These are phyloP conservation scores for Brachionus sp. DNA, from an alignment of 1,140 invertebrate genomes.

Conservation along the genomic window DNA sequence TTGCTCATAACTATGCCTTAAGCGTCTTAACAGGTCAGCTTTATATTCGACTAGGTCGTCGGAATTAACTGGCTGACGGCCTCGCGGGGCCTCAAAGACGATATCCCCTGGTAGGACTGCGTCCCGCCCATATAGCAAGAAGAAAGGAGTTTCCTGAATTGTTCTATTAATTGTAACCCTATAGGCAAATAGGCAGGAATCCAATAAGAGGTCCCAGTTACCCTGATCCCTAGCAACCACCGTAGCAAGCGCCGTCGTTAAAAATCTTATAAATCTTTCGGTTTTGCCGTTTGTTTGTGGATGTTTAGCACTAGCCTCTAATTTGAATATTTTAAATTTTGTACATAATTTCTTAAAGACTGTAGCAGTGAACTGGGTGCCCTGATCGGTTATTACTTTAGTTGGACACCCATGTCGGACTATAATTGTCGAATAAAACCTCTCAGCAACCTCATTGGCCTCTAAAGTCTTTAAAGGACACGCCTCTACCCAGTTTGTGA, in stretches of 20 bases:
- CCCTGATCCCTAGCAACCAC: neutral
- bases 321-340: slow-evolving; percentile 46
- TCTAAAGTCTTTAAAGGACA: neutral
- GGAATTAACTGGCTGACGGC: neutral
- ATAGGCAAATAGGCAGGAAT: neutral
- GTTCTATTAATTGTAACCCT: neutral
- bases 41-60: neutral
- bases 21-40: neutral
- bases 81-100: neutral
- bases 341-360: no score
- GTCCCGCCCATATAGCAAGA: neutral
- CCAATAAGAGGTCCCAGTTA: slow-evolving; percentile 8
- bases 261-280: neutral
- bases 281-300: slow-evolving; percentile 49
- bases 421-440: neutral
- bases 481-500: no score
- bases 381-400: neutral
- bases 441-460: neutral
- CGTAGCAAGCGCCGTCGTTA: neutral
- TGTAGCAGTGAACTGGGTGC: neutral
- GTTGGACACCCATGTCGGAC: neutral
- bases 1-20: no score
- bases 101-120: neutral
- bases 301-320: slow-evolving; percentile 48
- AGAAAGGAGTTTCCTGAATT: neutral